These are phyloP conservation scores for Noctilio leporinus DNA, from an alignment of 2,113 vertebrate species.

Conservation along the genomic window DNA sequence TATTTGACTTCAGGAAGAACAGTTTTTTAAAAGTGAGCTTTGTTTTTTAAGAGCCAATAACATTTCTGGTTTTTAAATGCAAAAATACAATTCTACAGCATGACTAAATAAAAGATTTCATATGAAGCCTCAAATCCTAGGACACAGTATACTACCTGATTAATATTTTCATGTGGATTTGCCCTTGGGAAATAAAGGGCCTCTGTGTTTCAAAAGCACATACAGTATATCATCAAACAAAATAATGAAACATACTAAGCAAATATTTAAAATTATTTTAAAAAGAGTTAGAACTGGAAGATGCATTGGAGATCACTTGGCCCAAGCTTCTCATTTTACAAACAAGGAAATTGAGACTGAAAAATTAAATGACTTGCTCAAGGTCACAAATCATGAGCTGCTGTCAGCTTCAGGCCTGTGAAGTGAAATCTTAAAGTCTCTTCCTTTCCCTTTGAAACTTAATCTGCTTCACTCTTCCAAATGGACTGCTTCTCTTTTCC, in stretches of 20 bases:
- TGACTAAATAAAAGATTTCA: background rate
- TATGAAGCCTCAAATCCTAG: background rate
- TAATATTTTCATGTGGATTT: background rate
- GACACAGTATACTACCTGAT: background rate
- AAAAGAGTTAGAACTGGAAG: background rate
- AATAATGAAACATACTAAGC: background rate
- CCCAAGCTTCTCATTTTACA: slow-evolving; percentile 35
- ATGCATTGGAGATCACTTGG: slow-evolving; percentile 21
- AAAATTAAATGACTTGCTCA: slow-evolving; percentile 44
- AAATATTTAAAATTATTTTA: background rate
- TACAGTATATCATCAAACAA: background rate
- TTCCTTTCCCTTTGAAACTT: slow-evolving; percentile 60
- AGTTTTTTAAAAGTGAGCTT: background rate
- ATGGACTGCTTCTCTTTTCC: background rate
- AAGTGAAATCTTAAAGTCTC: background rate
- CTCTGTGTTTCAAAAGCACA: background rate
- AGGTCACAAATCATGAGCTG: slow-evolving; percentile 51
- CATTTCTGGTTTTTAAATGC: background rate
- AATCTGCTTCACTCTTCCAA: slow-evolving; percentile 23
- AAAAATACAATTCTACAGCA: background rate
- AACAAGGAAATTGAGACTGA: slow-evolving; percentile 2
- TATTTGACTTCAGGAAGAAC: background rate
- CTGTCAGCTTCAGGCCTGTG: slow-evolving; percentile 26
- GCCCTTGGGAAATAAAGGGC: background rate
- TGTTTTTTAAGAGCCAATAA: background rate